Base-by-base conservation (phyloP, 2,888 invertebrate species). In the Trypoxylon attenuatum region DNA sequence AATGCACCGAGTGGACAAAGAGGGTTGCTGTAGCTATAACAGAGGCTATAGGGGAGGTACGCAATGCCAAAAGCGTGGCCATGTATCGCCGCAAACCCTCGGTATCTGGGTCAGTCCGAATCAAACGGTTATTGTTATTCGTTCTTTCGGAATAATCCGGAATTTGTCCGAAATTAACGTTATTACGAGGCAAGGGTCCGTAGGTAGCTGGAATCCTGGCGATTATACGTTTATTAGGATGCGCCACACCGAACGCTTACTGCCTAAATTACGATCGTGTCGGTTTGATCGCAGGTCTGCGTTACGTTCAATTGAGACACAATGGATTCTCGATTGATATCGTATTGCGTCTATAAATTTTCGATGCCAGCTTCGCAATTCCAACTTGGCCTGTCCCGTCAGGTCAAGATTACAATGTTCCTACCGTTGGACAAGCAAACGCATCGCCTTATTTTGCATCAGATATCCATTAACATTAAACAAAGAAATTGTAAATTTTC, bases 81-180 rank as follows among this genome's bases (percentile, higher is more conserved):
- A 66, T 57, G 56, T 25, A 38, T 16, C 19, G 52, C 46, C 62
- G 13, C 47, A 68, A 69, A 68, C 58, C 69, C 68, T 73, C 69
- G 66, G 73, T 73, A 82, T 79, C 71, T 77, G 65, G 79, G 76
- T 78, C 79, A 75, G 55, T 53, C 66, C 61, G 77, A 82, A 81
- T 81, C 80, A 80, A 79, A 79, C 58, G 78, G 70, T 79, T 76
- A 82, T 82, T 82, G 82, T 82, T 79, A 78, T 70, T 70, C 71
- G 71, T 71, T 78, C 79, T 80, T 80, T 79, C 63, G 70, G 71
- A 74, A 79, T 74, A 77, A 78, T 75, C 66, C 64, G 52, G 47
- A 65, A 71, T 69, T 68, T 60, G 68, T 70, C 52, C 27, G 57
- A 58, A 73, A 78, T 80, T 77, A 78, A 79, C 64, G 68, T 71